A percentile compares a stretch with the other conserved stretches of the same genome.
Conservation (phyloP, 2,888 invertebrate genomes). For the Podabrus alpinus region DNA sequence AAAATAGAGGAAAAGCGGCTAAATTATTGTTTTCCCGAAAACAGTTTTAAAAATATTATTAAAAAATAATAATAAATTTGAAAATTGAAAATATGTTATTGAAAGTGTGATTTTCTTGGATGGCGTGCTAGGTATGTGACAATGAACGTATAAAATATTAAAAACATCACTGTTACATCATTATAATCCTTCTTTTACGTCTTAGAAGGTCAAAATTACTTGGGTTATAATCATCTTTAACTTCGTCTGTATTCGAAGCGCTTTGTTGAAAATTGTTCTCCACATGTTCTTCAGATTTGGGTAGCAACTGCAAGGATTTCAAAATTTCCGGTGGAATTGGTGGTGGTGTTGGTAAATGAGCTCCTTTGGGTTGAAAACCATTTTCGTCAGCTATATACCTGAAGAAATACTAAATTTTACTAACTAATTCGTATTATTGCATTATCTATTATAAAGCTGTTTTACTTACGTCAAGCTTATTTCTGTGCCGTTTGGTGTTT, state of each 20-base stretch:
- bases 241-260: background rate
- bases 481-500: slow-evolving; percentile 70
- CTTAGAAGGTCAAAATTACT: background rate
- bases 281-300: background rate
- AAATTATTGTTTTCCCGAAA: too few species aligned
- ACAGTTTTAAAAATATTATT: too few species aligned
- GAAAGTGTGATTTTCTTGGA: too few species aligned
- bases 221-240: background rate
- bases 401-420: slow-evolving; percentile 16
- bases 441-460: too few species aligned
- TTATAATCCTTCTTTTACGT: background rate
- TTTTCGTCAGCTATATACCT: slow-evolving; percentile 75
- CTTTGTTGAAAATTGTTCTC: background rate
- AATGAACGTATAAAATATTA: background rate
- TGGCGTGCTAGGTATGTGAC: background rate
- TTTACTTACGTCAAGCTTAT: slow-evolving; percentile 63
- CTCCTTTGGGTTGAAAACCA: slow-evolving; percentile 70
- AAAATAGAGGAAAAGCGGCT: too few species aligned
- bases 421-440: background rate
- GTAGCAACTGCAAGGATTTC: slow-evolving; percentile 2
- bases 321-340: slow-evolving; percentile 49
- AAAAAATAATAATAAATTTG: too few species aligned
- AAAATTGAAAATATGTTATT: too few species aligned
- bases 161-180: background rate
- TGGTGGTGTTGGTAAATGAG: slow-evolving; percentile 64